Conservation (phyloP, 1,140 invertebrate species). For the Sminthurides bifidus region DNA sequence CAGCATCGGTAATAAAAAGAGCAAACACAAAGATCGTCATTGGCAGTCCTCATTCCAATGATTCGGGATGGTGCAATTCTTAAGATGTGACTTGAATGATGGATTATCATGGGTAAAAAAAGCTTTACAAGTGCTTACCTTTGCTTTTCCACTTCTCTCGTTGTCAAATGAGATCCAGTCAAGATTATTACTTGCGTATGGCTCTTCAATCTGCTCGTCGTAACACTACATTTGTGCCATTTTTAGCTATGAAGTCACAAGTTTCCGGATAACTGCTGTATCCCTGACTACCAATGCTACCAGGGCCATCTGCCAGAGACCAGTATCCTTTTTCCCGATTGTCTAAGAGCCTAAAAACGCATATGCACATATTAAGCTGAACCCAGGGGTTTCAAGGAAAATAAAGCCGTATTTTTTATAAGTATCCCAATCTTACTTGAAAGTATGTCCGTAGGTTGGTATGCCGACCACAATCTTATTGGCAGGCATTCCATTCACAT, state of each 20-base stretch:
- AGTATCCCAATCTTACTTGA: slow-evolving; percentile 41
- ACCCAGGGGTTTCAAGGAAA: neutral
- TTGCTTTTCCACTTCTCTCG: slow-evolving; percentile 54
- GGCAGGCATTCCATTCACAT: slow-evolving; percentile 60
- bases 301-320: slow-evolving; percentile 56
- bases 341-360: slow-evolving; percentile 49
- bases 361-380: neutral
- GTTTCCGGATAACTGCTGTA: slow-evolving; percentile 56
- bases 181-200: slow-evolving; percentile 56
- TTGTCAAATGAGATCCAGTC: slow-evolving; percentile 89
- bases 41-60: neutral
- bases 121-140: slow-evolving; percentile 40
- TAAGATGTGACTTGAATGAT: neutral
- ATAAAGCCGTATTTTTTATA: slow-evolving; percentile 1
- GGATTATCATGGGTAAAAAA: neutral
- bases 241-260: slow-evolving; percentile 50
- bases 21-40: neutral
- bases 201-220: slow-evolving; percentile 57
- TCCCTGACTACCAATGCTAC: slow-evolving; percentile 50
- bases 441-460: slow-evolving; percentile 80
- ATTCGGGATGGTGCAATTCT: neutral
- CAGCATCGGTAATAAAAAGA: neutral
- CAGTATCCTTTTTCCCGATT: slow-evolving; percentile 49
- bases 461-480: slow-evolving; percentile 77
- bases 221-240: slow-evolving; percentile 43